Base-by-base conservation (phyloP, 2,113 vertebrate species). In the Turdus rufiventris region DNA sequence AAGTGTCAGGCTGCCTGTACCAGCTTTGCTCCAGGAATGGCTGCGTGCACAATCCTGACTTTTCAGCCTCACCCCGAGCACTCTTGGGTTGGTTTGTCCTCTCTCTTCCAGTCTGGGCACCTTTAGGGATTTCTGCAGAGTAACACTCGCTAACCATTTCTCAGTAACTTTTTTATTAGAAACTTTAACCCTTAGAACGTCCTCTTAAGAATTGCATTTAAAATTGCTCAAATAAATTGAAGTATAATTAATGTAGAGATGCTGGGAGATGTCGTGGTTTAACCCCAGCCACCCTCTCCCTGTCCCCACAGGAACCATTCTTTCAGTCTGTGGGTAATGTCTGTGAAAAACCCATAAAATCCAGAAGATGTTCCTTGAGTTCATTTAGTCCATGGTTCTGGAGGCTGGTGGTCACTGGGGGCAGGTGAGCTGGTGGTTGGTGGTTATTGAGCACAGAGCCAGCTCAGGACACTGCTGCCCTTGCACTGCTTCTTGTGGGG, bases 1-100 rank as follows among this genome's bases (percentile, higher is more conserved):
- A 12, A 5, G 24, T 2, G 10, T 12, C 16, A 6, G 53, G 66
- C 61, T 79, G 61, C 47, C 47, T 56, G 38, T 10, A 10, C 10
- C 58, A 38, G 13, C 48, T 40, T 10, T 40, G 47, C 88, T 50
- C 2, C 47, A 36, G 60, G 24, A 28, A 2, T 6, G 48, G 3
- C 65, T 54, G 26, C 0, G 0, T 38, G 56, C 45, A 50, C 73
- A 19, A 0, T 7, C 53, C 67, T 23, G 29, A 2, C n/a, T 54
- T 28, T 4, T 8, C 70, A 29, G 21, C 33, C 28, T 57, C 25
- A 8, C 36, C 25, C 1, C 21, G 4, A 40, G 2, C 6, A 4
- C 50, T 65, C n/a, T 2, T 7, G 53, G 71, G 16, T 12, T 48
- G 3, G 4, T 63, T 72, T 38, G 11, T 43, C 16, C 53, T 47